Evolutionary conservation across 1,140 invertebrate species (phyloP).

Genomic region (Leguminivora glycinivorella): DNA sequence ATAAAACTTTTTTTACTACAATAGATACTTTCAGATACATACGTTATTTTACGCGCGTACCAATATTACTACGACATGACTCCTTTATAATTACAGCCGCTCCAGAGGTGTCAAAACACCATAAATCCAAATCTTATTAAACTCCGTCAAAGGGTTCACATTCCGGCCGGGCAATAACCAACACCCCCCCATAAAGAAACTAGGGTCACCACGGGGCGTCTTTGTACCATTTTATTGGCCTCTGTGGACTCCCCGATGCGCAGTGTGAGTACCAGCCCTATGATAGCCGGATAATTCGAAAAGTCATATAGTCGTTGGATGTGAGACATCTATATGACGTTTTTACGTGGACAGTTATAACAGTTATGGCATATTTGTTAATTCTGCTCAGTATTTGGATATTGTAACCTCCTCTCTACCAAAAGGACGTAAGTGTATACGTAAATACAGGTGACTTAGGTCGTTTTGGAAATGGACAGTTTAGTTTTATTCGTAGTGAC

Average conservation of each 20-base stretch:
- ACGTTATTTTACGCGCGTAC: too few species aligned
- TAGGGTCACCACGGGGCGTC: conserved; percentile 53
- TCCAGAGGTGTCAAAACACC: neutral
- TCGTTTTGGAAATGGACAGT: neutral
- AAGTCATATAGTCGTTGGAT: neutral
- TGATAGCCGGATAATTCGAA: neutral
- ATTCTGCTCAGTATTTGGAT: conserved; percentile 1
- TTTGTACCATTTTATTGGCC: conserved; percentile 69
- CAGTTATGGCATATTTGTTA: conserved; percentile 8
- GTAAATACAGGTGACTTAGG: neutral
- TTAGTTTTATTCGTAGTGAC: neutral
- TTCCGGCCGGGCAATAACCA: conserved; percentile 48
- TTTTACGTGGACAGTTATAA: neutral
- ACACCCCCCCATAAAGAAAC: conserved; percentile 60
- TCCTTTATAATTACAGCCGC: neutral
- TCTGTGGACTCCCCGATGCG: conserved; percentile 55
- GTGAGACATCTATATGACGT: neutral
- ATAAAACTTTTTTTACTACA: too few species aligned
- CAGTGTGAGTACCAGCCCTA: conserved; percentile 35
- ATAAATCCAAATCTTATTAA: conserved; percentile 25
- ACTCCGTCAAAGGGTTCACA: conserved; percentile 20
- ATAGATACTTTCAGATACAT: too few species aligned
- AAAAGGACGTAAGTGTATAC: neutral
- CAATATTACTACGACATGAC: too few species aligned
- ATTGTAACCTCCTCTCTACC: neutral